These are phyloP conservation scores for Sinocyclocheilus rhinocerous DNA, from an alignment of 2,113 vertebrate species.

Conservation along the genomic window DNA sequence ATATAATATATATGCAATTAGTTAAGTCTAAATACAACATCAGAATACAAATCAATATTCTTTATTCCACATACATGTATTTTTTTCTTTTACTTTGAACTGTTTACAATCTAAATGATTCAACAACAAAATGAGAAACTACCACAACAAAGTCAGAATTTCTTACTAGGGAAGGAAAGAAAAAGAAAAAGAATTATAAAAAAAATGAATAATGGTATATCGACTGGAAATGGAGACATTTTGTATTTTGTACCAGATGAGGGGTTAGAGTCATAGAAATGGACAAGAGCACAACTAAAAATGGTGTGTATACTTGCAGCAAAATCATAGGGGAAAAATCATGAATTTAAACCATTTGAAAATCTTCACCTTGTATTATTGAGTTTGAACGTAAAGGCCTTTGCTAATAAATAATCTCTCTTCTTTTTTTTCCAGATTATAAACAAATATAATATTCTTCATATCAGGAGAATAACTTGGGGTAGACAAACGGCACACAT, in stretches of 20 bases:
- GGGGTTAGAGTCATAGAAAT: conserved; percentile 62
- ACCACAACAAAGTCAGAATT: conserved; percentile 81
- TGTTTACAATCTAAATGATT: conserved; percentile 84
- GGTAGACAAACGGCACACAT: conserved; percentile 66
- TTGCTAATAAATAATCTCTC: conserved; percentile 65
- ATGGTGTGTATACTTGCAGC: conserved; percentile 56
- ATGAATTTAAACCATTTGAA: conserved; percentile 60
- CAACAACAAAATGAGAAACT: conserved; percentile 84
- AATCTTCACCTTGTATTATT: conserved; percentile 61
- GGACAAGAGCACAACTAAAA: conserved; percentile 53
- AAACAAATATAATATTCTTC: conserved; percentile 66
- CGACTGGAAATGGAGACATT: conserved; percentile 73
- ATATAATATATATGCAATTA: conserved; percentile 46
- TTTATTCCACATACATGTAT: conserved; percentile 83
- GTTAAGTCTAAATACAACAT: conserved; percentile 36
- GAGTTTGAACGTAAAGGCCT: conserved; percentile 61
- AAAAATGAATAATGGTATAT: conserved; percentile 67
- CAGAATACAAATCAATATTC: conserved; percentile 79
- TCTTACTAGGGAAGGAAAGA: conserved; percentile 67
- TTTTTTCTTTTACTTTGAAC: conserved; percentile 69
- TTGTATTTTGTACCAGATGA: conserved; percentile 68
- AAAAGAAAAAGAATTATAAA: conserved; percentile 51
- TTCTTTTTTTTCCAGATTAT: conserved; percentile 66
- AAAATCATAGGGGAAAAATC: conserved; percentile 52
- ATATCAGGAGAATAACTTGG: conserved; percentile 48